Evolutionary conservation across 2,888 invertebrate species (phyloP), one percentile per base, ranked within the genome.

Genomic region (Leptinotarsa tumamoca): DNA sequence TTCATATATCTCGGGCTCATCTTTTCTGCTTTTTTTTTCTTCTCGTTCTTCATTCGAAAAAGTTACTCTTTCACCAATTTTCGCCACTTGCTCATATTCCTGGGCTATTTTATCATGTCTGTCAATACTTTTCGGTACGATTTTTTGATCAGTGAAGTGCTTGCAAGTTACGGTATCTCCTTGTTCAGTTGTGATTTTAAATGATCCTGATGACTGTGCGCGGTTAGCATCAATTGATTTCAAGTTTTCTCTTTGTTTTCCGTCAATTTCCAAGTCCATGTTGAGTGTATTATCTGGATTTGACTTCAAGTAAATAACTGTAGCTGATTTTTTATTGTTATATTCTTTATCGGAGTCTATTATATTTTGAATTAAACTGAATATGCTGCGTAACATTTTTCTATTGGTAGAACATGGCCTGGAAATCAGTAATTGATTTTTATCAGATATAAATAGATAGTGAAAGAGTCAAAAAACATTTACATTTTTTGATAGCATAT

Each of bases 371-470:
- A 84, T 81, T 75, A 84, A 78, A 73, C 81, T 83, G 76, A 83
- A 82, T 72, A 84, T 80, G 77, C 83, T 83, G 70, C 84, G 82
- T 80, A 84, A 76, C 84, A 84, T 84, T 58, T 33, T 78, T 80
- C 68, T 73, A 75, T 68, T 61, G 56, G 23, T 72, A 67, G 61
- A 70, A 67, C 80, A 80, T 78, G 76, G 74, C 76, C 76, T 75
- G 67, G 71, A 76, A 76, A 67, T 58, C 21, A 58, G 52, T 54
- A 4, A 23, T 10, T 13, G 2, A 56, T 56, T 56, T 56, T 27
- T n/a, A 56, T 69, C n/a, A 52, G 61, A 50, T 71, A 61, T 21
- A 43, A 58, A 27, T 51, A 63, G 18, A 52, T 63, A 27, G 13
- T 27, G 54, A 43, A 43, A 43, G 43, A 74, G 52, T 10, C 21